These are phyloP conservation scores for Diorhabda sublineata DNA, from an alignment of 1,140 invertebrate species.

Conservation along the genomic window DNA sequence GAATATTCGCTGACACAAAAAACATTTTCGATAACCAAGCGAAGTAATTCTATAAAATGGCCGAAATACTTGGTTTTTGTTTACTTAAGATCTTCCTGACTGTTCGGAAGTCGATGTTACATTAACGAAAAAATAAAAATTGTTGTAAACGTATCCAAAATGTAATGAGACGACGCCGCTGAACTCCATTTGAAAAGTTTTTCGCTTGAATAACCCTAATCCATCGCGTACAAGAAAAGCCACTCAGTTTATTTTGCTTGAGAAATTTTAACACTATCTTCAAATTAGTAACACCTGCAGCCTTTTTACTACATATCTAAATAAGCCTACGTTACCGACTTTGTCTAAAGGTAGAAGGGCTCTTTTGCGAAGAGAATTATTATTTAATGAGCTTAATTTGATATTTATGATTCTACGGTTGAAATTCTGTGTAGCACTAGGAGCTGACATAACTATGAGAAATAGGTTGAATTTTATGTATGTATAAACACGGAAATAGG, in stretches of 20 bases:
- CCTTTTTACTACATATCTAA: not conserved
- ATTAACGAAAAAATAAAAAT: too few relatives aligned
- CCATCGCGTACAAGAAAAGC: not conserved
- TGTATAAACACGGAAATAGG: too few relatives aligned
- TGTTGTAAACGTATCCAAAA: too few relatives aligned
- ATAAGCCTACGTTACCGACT: not conserved
- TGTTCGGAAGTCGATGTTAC: too few relatives aligned
- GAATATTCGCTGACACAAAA: too few relatives aligned
- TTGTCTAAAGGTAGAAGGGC: not conserved
- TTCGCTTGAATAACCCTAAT: not conserved
- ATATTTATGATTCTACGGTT: not conserved
- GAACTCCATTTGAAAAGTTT: not conserved
- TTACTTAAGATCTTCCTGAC: too few relatives aligned
- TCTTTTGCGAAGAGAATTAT: not conserved
- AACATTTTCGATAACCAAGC: too few relatives aligned
- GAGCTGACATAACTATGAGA: not conserved
- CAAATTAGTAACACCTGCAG: slow-evolving; percentile 1
- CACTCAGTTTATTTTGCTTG: not conserved
- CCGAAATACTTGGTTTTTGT: too few relatives aligned
- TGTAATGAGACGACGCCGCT: not conserved
- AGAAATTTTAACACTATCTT: slow-evolving; percentile 3
- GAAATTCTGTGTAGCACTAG: slow-evolving; percentile 2
- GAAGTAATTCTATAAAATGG: too few relatives aligned
- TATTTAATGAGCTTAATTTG: slow-evolving; percentile 1
- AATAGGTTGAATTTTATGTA: not conserved